Percentiles rank a stretch among this genome's conserved stretches.
These are phyloP conservation scores for Gopherus flavomarginatus DNA, from an alignment of 2,113 vertebrate species.

Conservation along the genomic window DNA sequence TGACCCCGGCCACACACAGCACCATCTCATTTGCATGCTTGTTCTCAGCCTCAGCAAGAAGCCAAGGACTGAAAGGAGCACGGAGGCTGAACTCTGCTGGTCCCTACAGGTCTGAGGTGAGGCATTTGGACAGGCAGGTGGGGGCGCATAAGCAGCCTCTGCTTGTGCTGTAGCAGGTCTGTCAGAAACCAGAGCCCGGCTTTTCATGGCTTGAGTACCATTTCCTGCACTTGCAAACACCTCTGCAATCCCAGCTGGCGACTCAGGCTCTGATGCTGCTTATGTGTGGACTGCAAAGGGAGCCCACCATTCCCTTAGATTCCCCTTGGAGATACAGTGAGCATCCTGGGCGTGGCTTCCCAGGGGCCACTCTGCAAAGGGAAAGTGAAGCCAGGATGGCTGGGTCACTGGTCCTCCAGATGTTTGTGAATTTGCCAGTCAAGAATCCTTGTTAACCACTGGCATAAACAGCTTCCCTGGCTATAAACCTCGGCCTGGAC, in stretches of 20 bases:
- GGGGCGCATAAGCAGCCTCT: neutral
- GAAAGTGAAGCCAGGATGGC: neutral
- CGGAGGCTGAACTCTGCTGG: neutral
- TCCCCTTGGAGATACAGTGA: neutral
- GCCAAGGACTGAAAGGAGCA: neutral
- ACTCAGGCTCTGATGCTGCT: neutral
- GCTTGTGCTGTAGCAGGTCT: neutral
- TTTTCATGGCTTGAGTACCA: accelerated
- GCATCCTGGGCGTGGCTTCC: accelerated
- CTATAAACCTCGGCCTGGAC: neutral
- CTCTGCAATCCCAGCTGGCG: neutral
- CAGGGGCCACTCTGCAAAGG: neutral
- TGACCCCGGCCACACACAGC: neutral
- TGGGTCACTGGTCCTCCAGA: neutral
- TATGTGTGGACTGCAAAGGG: accelerated
- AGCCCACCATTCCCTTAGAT: neutral
- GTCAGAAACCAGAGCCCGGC: accelerated
- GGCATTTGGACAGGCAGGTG: neutral
- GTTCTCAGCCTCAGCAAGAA: neutral
- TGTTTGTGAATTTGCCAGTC: neutral
- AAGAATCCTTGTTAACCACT: neutral
- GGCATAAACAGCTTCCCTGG: neutral
- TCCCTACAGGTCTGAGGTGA: neutral
- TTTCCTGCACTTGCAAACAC: neutral
- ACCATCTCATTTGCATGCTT: neutral